These are phyloP conservation scores for Neoitamus cyanurus DNA, from an alignment of 2,888 invertebrate species.

Conservation along the genomic window DNA sequence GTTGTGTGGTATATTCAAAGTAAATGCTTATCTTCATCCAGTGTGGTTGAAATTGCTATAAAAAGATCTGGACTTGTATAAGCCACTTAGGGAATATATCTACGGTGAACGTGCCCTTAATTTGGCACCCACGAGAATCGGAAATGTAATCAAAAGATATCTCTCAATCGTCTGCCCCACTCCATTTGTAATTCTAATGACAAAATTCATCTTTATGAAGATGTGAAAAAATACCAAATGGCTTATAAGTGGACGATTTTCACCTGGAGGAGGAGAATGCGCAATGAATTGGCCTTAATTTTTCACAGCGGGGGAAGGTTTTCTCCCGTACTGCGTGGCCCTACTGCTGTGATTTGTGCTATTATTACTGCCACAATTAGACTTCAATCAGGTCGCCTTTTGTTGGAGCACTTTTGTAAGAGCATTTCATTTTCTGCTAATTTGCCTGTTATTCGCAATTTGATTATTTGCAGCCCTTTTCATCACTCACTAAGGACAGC, in stretches of 20 bases:
- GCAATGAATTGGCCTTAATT: background rate
- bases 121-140: background rate
- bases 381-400: background rate
- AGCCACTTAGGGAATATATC: background rate
- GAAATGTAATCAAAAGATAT: background rate
- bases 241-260: background rate
- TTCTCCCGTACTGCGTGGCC: background rate
- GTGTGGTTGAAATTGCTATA: background rate
- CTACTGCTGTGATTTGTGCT: background rate
- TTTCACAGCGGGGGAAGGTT: background rate
- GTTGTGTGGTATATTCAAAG: background rate
- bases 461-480: background rate
- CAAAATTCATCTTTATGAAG: background rate
- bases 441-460: background rate
- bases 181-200: background rate
- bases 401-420: background rate
- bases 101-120: conserved; percentile 1
- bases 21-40: too few relatives aligned
- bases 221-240: background rate
- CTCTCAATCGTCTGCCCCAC: background rate
- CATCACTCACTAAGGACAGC: background rate
- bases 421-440: background rate
- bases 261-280: background rate
- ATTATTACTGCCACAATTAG: background rate
- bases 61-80: background rate